Conservation (phyloP, 2,888 invertebrate genomes). For the Synergus umbraculus region DNA sequence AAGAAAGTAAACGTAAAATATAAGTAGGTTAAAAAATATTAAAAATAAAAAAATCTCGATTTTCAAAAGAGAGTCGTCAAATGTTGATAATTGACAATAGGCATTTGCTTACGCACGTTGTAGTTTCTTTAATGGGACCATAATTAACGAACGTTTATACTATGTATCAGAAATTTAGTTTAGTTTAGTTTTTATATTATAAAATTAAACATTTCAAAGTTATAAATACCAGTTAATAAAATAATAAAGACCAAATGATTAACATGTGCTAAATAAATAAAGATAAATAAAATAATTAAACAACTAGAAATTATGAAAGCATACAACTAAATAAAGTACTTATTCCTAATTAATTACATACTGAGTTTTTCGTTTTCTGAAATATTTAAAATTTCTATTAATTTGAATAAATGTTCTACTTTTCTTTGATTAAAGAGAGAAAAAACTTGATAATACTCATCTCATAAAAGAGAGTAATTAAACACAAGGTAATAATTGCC, state of each 20-base stretch:
- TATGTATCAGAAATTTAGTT: not conserved
- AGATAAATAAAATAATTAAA: not conserved
- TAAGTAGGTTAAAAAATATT: not conserved
- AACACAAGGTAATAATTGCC: constrained; percentile 32
- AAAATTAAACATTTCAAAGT: no score
- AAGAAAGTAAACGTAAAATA: not conserved
- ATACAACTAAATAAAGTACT: not conserved
- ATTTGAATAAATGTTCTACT: not conserved
- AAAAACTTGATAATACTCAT: not conserved
- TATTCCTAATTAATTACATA: not conserved
- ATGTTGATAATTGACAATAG: not conserved
- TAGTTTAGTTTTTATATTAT: not conserved
- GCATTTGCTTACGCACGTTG: not conserved
- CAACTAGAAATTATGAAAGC: not conserved
- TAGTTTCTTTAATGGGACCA: not conserved
- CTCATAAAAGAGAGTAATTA: constrained; percentile 1
- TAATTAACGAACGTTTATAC: not conserved
- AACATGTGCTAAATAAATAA: not conserved
- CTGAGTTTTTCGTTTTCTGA: not conserved
- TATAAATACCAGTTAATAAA: no score
- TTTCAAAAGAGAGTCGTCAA: not conserved
- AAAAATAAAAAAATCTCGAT: not conserved
- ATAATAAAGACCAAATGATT: no score
- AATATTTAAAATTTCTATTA: not conserved
- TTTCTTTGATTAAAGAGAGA: not conserved